These are phyloP conservation scores for Catharus minimus DNA, from an alignment of 2,113 vertebrate genomes.

Conservation along the genomic window DNA sequence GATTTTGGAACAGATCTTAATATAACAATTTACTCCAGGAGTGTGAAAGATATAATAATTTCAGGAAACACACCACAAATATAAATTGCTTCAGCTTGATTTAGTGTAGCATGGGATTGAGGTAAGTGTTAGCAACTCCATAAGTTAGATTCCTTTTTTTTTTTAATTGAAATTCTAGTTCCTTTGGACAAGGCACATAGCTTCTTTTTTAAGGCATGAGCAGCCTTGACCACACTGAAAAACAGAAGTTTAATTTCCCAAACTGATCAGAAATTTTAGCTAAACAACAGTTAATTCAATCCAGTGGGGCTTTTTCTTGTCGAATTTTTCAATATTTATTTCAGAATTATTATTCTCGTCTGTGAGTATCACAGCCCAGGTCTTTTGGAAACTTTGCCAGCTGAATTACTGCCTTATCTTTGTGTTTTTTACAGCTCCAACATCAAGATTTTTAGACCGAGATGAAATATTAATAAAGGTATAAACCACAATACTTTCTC, in stretches of 20 bases:
- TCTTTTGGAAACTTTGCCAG: background rate
- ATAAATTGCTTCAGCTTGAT: background rate
- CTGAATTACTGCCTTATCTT: background rate
- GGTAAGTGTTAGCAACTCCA: background rate
- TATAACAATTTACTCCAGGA: background rate
- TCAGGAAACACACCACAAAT: background rate
- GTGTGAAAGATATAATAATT: background rate
- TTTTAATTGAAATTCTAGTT: background rate
- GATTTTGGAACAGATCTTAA: background rate
- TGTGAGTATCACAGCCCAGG: background rate
- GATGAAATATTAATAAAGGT: background rate
- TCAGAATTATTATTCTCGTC: background rate
- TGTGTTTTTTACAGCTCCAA: background rate
- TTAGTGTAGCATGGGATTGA: background rate
- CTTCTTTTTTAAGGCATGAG: background rate
- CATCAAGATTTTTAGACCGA: background rate
- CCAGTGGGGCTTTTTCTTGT: fast-evolving
- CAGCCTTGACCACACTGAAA: background rate
- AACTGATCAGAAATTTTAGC: background rate
- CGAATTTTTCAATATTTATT: background rate
- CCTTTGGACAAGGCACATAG: background rate
- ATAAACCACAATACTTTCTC: background rate
- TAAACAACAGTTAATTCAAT: background rate
- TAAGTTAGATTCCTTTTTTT: background rate
- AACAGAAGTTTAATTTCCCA: background rate